Conservation (phyloP, 2,113 vertebrate genomes). For the Genyomyrus donnyi region DNA sequence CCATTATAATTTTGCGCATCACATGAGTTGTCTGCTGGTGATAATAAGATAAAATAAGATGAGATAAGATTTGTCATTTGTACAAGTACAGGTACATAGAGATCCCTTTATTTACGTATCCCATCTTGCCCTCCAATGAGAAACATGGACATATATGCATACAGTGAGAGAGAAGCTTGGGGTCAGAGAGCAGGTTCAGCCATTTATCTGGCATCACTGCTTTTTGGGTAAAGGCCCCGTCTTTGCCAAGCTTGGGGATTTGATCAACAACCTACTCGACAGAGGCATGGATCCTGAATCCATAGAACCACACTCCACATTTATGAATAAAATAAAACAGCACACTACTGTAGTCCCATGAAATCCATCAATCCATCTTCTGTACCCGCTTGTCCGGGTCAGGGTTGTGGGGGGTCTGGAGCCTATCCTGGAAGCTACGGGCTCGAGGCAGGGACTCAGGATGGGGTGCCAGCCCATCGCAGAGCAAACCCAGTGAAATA, state of each 20-base stretch:
- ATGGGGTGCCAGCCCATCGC: not conserved
- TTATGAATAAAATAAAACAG: not conserved
- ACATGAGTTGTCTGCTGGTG: not conserved
- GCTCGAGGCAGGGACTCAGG: not conserved
- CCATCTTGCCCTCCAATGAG: not conserved
- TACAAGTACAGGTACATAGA: not conserved
- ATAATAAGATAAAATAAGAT: not conserved
- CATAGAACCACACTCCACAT: not conserved
- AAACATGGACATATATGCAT: not conserved
- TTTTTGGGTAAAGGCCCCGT: not conserved
- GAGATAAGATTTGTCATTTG: not conserved
- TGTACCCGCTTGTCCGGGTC: not conserved
- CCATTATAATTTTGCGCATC: not conserved
- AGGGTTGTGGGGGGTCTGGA: no score
- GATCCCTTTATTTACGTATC: not conserved
- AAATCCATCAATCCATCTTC: not conserved
- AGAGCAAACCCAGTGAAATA: not conserved
- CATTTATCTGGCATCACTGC: not conserved
- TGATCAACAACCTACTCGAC: not conserved
- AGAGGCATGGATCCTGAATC: not conserved
- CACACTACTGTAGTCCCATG: not conserved
- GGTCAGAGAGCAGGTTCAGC: not conserved
- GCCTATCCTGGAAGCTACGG: not conserved
- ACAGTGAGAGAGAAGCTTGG: not conserved
- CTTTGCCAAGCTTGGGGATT: not conserved